A percentile compares a stretch with the other conserved stretches of the same genome.
phyloP scores from a whole-genome alignment of 1,140 invertebrate genomes.

The Tetramorium alpestre region DNA sequence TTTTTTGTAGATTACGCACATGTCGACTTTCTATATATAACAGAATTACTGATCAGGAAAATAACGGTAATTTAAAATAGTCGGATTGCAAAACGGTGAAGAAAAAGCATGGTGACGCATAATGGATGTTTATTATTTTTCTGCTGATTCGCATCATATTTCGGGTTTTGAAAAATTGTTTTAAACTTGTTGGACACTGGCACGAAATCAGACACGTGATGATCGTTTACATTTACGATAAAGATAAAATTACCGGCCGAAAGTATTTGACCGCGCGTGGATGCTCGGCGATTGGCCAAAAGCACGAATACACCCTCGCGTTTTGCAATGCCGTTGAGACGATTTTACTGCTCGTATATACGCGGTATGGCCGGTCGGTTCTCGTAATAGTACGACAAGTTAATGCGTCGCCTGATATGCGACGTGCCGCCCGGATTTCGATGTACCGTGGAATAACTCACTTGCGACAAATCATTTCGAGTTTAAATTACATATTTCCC shows the following conservation, averaged over 20 bases:
- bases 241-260: constrained; percentile 65
- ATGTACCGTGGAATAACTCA: constrained; percentile 68
- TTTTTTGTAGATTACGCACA: neutral
- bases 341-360: constrained; percentile 69
- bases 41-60: constrained; percentile 6
- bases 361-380: constrained; percentile 58
- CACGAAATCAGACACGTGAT: constrained; percentile 45
- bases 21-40: neutral
- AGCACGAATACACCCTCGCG: constrained; percentile 59
- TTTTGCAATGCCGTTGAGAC: constrained; percentile 61
- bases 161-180: constrained; percentile 14
- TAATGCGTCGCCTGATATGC: constrained; percentile 68
- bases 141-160: neutral
- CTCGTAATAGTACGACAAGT: constrained; percentile 69
- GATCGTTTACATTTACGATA: constrained; percentile 53
- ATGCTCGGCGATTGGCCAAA: constrained; percentile 70
- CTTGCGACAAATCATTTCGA: constrained; percentile 67
- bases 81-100: neutral
- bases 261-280: constrained; percentile 64
- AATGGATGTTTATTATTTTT: constrained; percentile 27
- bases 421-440: constrained; percentile 64
- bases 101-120: neutral
- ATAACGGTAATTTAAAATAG: constrained; percentile 3
- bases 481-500: constrained; percentile 63
- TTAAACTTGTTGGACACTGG: neutral